Evolutionary conservation across 2,888 invertebrate genomes (phyloP).

Genomic region (Adelphocoris suturalis): DNA sequence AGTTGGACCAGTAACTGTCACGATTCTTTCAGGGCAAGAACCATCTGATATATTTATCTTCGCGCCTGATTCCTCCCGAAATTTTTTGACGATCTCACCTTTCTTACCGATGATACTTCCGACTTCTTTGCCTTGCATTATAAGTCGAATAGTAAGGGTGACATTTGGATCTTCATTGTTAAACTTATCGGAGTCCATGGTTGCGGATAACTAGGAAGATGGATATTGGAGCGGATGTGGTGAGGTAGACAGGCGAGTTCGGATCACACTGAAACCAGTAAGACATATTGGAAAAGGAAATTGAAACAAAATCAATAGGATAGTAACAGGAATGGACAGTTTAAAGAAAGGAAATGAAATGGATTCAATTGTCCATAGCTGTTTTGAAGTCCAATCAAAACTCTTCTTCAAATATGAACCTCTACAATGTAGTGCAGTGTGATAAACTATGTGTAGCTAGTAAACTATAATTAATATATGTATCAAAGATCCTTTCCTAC

Average conservation of each 20-base stretch:
- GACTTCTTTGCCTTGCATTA: slow-evolving; percentile 99
- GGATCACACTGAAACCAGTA: slow-evolving; percentile 70
- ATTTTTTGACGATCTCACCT: slow-evolving; percentile 99
- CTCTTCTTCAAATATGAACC: too few species aligned
- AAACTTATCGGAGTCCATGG: slow-evolving; percentile 74
- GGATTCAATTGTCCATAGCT: slow-evolving; percentile 13
- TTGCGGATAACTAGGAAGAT: slow-evolving; percentile 64
- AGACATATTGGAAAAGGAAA: slow-evolving; percentile 67
- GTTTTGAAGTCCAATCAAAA: not conserved
- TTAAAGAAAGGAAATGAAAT: slow-evolving; percentile 19
- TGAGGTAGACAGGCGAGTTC: slow-evolving; percentile 63
- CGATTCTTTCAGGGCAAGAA: slow-evolving; percentile 99
- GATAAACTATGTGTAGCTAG: not conserved
- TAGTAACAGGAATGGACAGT: slow-evolving; percentile 54
- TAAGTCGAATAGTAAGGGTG: slow-evolving; percentile 98
- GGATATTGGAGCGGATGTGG: slow-evolving; percentile 68
- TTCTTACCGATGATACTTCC: slow-evolving; percentile 98
- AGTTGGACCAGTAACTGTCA: slow-evolving; percentile 98
- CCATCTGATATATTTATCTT: slow-evolving; percentile 99
- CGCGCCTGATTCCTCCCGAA: slow-evolving; percentile 99
- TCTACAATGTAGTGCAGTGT: slow-evolving; percentile 2
- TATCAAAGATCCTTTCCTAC: too few species aligned
- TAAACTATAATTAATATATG: too few species aligned
- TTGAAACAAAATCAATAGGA: slow-evolving; percentile 50
- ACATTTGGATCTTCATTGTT: slow-evolving; percentile 89